Percentiles rank a stretch among this genome's conserved stretches.
phyloP scores from a whole-genome alignment of 2,888 invertebrate species.

The Noctua janthina region DNA sequence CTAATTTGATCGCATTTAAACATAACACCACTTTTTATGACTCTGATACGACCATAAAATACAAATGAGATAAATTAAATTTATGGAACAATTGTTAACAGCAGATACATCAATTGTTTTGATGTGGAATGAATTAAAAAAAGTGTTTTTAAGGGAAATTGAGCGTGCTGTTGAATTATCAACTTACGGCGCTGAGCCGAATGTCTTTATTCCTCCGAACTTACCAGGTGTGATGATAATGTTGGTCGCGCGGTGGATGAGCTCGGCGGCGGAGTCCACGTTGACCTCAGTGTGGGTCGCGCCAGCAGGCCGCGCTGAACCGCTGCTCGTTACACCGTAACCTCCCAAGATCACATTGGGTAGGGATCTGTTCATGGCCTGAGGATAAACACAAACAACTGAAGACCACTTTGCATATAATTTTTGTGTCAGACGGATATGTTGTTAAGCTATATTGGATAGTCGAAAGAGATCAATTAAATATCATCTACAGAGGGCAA shows the following conservation, averaged over 20 bases:
- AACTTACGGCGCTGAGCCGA: not conserved
- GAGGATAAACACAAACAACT: slow-evolving; percentile 17
- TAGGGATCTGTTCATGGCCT: slow-evolving; percentile 95
- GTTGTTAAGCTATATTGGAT: not conserved
- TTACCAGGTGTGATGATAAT: slow-evolving; percentile 96
- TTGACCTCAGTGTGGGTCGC: slow-evolving; percentile 95
- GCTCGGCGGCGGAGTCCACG: slow-evolving; percentile 93
- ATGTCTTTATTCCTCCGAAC: not conserved
- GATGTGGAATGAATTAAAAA: too few relatives aligned
- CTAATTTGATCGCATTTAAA: not conserved
- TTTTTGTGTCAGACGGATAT: not conserved
- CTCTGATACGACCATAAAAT: not conserved
- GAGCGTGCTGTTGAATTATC: not conserved
- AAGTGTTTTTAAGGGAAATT: not conserved
- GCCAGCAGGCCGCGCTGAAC: slow-evolving; percentile 94
- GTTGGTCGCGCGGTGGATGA: slow-evolving; percentile 94
- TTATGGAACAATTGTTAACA: not conserved
- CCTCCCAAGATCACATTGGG: slow-evolving; percentile 97
- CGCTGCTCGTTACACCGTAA: slow-evolving; percentile 94
- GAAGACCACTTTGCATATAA: not conserved
- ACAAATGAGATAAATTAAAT: not conserved
- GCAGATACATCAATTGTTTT: not conserved
- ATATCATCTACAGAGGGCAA: not conserved
- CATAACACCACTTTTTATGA: not conserved
- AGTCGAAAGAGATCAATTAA: not conserved